phyloP scores from a whole-genome alignment of 2,888 invertebrate species.

The Leptopilina myrica region DNA sequence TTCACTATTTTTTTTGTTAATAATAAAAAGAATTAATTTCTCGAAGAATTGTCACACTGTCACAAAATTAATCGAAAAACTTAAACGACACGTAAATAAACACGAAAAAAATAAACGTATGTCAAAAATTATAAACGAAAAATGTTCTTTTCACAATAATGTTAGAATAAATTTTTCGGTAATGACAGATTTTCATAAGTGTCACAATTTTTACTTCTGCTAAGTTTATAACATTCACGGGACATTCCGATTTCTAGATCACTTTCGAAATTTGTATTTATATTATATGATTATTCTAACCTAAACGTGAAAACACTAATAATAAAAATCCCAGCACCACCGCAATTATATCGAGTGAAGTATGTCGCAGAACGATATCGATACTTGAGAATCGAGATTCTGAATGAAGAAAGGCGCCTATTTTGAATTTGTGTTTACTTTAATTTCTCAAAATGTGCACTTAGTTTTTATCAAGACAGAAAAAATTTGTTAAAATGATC shows the following conservation, averaged over 20 bases:
- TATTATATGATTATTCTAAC: conserved; percentile 67
- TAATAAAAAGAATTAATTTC: neutral
- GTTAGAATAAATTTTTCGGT: conserved; percentile 10
- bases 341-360: neutral
- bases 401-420: too few relatives aligned
- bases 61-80: neutral
- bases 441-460: neutral
- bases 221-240: conserved; percentile 57
- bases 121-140: conserved; percentile 44
- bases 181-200: neutral
- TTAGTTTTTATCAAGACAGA: too few relatives aligned
- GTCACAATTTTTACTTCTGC: conserved; percentile 30
- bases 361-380: neutral
- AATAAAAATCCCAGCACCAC: neutral
- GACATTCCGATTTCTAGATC: conserved; percentile 56
- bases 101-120: conserved; percentile 44
- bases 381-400: neutral
- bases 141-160: neutral
- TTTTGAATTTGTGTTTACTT: neutral
- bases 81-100: conserved; percentile 21
- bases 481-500: too few relatives aligned
- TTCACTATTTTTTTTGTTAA: neutral
- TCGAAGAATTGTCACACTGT: neutral
- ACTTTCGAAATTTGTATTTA: conserved; percentile 60
- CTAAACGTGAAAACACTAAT: conserved; percentile 58